Percentiles rank a stretch among this genome's conserved stretches.
Conservation (phyloP, 2,888 invertebrate species). For the Congeria kusceri region DNA sequence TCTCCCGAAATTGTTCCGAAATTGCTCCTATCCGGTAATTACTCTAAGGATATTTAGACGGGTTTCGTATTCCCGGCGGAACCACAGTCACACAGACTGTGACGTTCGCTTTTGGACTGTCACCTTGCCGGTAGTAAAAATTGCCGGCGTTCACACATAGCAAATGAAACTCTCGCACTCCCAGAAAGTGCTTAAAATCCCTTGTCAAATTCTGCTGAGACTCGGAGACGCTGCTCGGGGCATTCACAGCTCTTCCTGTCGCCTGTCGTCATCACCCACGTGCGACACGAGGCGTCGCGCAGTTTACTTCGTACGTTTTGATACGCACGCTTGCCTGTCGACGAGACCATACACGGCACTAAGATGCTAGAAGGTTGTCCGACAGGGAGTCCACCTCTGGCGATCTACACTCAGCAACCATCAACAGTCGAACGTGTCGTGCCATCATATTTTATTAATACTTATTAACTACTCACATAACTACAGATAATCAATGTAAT, state of each 20-base stretch:
- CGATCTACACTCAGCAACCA: too few relatives aligned
- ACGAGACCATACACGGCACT: too few relatives aligned
- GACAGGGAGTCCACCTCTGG: too few relatives aligned
- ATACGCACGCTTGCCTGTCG: too few relatives aligned
- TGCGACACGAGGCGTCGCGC: too few relatives aligned
- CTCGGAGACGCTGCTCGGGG: slow-evolving; percentile 23
- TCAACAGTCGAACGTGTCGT: too few relatives aligned
- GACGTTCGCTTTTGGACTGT: slow-evolving; percentile 60
- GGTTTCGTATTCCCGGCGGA: slow-evolving; percentile 45
- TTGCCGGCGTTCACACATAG: slow-evolving; percentile 57
- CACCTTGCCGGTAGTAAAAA: slow-evolving; percentile 50
- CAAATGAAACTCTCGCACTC: slow-evolving; percentile 62
- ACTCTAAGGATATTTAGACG: slow-evolving; percentile 45
- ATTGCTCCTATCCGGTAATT: slow-evolving; percentile 45
- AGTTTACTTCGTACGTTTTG: too few relatives aligned
- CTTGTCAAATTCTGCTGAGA: slow-evolving; percentile 37
- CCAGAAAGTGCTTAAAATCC: slow-evolving; percentile 22
- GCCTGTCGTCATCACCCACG: too few relatives aligned
- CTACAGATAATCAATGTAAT: too few relatives aligned
- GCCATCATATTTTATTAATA: too few relatives aligned
- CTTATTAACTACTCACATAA: too few relatives aligned
- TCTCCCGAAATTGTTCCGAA: slow-evolving; percentile 21
- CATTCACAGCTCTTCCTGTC: not conserved
- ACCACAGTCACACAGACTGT: slow-evolving; percentile 45
- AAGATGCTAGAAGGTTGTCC: too few relatives aligned